phyloP scores from a whole-genome alignment of 92 coral and sea anemone genomes.

The Muricea muricata region DNA sequence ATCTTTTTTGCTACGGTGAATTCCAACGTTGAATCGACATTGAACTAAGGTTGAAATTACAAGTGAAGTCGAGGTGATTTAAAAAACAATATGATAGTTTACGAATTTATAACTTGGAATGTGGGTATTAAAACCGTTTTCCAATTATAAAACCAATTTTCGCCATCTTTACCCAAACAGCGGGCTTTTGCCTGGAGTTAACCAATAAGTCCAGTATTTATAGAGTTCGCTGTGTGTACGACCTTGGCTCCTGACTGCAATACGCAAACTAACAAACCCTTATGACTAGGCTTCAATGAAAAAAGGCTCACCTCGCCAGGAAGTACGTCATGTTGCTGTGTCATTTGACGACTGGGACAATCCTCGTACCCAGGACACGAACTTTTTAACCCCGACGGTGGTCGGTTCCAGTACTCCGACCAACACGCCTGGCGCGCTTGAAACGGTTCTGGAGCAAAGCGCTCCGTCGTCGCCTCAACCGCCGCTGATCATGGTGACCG shows the following conservation, averaged over 20 bases:
- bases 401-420: constrained; percentile 25
- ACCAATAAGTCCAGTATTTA: too few relatives aligned
- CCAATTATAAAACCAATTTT: too few relatives aligned
- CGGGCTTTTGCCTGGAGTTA: too few relatives aligned
- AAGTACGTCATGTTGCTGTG: constrained; percentile 18
- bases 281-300: constrained; percentile 9
- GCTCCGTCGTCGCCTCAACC: constrained; percentile 33
- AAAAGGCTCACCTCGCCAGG: constrained; percentile 20
- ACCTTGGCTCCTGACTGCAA: background rate
- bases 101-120: too few relatives aligned
- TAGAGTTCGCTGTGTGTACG: too few relatives aligned
- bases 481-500: background rate
- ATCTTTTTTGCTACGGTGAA: too few relatives aligned
- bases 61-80: too few relatives aligned
- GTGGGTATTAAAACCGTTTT: too few relatives aligned
- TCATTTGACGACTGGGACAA: constrained; percentile 44
- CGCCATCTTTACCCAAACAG: too few relatives aligned
- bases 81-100: too few relatives aligned
- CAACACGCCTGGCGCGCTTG: constrained; percentile 10
- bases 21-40: too few relatives aligned
- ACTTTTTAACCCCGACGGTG: background rate
- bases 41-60: too few relatives aligned
- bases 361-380: background rate
- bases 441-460: constrained; percentile 33
- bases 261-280: background rate